Percentiles rank a stretch among this genome's conserved stretches.
Conservation (phyloP, 1,140 invertebrate genomes). For the Drosophila burlai region DNA sequence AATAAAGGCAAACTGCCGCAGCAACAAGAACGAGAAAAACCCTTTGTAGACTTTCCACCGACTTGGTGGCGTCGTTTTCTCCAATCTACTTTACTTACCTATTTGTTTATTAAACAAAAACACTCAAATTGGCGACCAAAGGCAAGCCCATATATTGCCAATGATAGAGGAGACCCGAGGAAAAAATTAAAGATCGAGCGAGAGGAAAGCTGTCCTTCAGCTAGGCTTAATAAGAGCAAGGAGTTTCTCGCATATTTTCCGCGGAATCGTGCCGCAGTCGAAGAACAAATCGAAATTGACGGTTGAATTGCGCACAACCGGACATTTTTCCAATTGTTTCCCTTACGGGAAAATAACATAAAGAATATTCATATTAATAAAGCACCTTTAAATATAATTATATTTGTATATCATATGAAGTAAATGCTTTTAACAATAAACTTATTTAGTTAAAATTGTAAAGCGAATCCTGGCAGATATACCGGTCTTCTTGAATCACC, state of each 20-base stretch:
- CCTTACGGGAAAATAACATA: neutral
- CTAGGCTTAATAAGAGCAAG: constrained; percentile 26
- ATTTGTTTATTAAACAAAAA: constrained; percentile 80
- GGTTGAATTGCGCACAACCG: neutral
- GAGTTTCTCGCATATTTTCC: constrained; percentile 12
- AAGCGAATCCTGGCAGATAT: neutral
- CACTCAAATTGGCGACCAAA: constrained; percentile 63
- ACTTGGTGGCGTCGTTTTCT: constrained; percentile 66
- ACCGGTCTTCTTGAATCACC: neutral
- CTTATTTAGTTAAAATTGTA: neutral
- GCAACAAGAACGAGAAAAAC: constrained; percentile 29
- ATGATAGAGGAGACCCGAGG: neutral
- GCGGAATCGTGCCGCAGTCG: constrained; percentile 23
- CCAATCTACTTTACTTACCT: constrained; percentile 62
- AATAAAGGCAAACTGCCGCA: constrained; percentile 47
- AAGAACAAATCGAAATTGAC: constrained; percentile 1
- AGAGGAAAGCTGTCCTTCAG: constrained; percentile 22
- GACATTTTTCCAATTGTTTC: constrained; percentile 3
- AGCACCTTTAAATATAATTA: no score
- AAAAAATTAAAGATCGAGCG: constrained; percentile 11
- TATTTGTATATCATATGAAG: no score
- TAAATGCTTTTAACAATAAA: no score
- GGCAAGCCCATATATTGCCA: constrained; percentile 61
- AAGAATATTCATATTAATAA: neutral
- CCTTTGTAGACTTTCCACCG: constrained; percentile 58